Evolutionary conservation across 2,113 vertebrate genomes (phyloP).

Genomic region (Gobius niger): DNA sequence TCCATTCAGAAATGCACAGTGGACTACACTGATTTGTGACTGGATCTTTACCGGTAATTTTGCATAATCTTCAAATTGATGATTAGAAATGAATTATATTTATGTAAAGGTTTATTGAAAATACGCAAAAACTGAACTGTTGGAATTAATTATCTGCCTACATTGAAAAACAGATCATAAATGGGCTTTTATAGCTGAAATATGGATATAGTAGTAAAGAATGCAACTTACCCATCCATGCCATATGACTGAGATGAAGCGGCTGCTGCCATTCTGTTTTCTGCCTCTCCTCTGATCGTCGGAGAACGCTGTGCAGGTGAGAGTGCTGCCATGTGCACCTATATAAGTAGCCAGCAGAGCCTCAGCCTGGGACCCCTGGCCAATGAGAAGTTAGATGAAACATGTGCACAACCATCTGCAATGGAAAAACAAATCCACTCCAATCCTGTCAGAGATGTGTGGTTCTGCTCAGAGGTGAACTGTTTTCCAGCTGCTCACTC

Average conservation of each 20-base stretch:
- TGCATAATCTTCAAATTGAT: neutral
- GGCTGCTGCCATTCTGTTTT: too few relatives aligned
- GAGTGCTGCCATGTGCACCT: constrained; percentile 20
- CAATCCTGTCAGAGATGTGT: constrained; percentile 77
- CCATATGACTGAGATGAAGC: neutral
- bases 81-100: neutral
- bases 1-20: constrained; percentile 31
- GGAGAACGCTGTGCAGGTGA: neutral
- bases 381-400: constrained; percentile 67
- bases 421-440: constrained; percentile 80
- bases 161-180: neutral
- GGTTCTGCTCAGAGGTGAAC: constrained; percentile 61
- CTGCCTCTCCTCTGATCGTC: neutral
- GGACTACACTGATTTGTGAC: constrained; percentile 20
- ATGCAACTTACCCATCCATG: constrained; percentile 37
- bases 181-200: too few relatives aligned
- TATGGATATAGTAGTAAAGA: neutral
- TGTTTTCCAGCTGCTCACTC: constrained; percentile 67
- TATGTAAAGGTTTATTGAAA: too few relatives aligned
- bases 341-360: constrained; percentile 64
- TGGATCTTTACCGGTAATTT: neutral
- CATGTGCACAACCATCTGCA: constrained; percentile 78
- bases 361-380: constrained; percentile 51
- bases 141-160: too few relatives aligned
- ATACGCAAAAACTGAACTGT: too few relatives aligned